Evolutionary conservation across 1,140 invertebrate species (phyloP).

Genomic region (Hylaeus anthracinus): DNA sequence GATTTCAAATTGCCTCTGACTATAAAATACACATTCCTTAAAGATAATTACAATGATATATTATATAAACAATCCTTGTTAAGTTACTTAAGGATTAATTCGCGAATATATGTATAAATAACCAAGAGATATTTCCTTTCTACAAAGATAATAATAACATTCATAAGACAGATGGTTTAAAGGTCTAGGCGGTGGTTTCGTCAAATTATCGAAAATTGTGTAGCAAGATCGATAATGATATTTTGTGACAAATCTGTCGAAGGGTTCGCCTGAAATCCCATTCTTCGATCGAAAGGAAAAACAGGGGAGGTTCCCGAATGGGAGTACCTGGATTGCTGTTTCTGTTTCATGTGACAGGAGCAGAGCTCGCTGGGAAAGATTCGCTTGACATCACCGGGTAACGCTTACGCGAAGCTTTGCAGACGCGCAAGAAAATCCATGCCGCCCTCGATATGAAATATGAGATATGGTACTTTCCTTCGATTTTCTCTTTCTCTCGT

Average conservation of each 20-base stretch:
- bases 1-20: no score
- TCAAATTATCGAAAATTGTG: no score
- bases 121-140: no score
- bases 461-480: slow-evolving; percentile 73
- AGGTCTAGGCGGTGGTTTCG: no score
- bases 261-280: not conserved
- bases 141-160: no score
- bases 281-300: slow-evolving; percentile 3
- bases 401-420: slow-evolving; percentile 73
- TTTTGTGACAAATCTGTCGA: not conserved
- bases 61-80: no score
- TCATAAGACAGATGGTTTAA: no score
- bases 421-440: slow-evolving; percentile 77
- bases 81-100: no score
- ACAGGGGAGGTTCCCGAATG: slow-evolving; percentile 6
- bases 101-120: no score
- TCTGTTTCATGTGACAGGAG: slow-evolving; percentile 22
- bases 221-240: not conserved
- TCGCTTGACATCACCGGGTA: slow-evolving; percentile 77
- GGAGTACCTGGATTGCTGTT: slow-evolving; percentile 22
- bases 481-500: slow-evolving; percentile 59
- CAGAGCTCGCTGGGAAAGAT: slow-evolving; percentile 25
- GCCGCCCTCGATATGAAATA: slow-evolving; percentile 78
- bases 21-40: no score
- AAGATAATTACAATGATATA: no score